Base-by-base conservation (phyloP, 2,113 vertebrate species). In the Arenaria interpres region DNA sequence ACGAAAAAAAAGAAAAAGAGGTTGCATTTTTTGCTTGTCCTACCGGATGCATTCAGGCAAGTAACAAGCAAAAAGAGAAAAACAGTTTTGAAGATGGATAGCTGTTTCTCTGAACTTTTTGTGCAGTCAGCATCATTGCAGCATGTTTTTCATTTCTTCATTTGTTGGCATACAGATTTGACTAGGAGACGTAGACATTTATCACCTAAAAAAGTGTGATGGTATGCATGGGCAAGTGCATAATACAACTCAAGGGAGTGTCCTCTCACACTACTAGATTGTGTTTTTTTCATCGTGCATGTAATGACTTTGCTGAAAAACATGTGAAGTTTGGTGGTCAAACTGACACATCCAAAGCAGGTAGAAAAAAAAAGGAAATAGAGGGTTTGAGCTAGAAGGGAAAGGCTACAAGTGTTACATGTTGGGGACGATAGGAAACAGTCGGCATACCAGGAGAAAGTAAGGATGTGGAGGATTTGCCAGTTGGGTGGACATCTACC, bases 401-500 rank as follows among this genome's bases (percentile, higher is more conserved):
- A 60, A 85, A 72, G 82, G 12, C 25, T 12, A 45, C 21, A 60
- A 35, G 33, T 15, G 15, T 41, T 81, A 20, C 16, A 24, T 17
- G 60, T 77, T 60, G 22, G 22, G 72, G 33, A 54, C 51, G n/a
- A 74, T 75, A 73, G 41, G 79, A 83, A 76, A 14, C 22, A 64
- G 53, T 43, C 12, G 10, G 2, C 1, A 4, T 64, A 69, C 64
- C 33, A 59, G 3, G 4, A 46, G 28, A 71, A 79, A 87, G 41
- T 23, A 56, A 86, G 41, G 67, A 63, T 5, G 7, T 32, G 25
- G 21, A 48, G 13, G 28, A 68, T 82, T 28, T 37, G 46, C 32
- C 69, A 62, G 11, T 59, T 60, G 17, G 32, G 16, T 0, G 0
- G 37, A 20, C 2, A 5, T 17, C 16, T 48, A 33, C 4, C 7